Conservation (phyloP, 2,888 invertebrate genomes). For the Drosophila austrosaltans region DNA sequence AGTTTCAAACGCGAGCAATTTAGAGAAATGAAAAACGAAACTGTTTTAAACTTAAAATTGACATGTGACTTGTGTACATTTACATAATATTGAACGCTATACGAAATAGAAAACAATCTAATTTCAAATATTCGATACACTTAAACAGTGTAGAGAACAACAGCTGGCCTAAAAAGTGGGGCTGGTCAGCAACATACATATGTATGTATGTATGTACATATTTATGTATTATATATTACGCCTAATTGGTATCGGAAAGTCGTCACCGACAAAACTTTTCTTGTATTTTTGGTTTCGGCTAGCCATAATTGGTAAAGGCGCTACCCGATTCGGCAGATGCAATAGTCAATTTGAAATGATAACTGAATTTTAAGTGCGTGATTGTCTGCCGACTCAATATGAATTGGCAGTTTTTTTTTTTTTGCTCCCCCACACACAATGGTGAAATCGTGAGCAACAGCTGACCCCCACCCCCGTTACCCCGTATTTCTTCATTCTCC, state of each 20-base stretch:
- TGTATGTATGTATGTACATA: not conserved
- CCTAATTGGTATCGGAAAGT: not conserved
- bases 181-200: not conserved
- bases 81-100: too few relatives aligned
- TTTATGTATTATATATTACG: too few relatives aligned
- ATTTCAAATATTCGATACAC: too few relatives aligned
- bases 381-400: constrained; percentile 59
- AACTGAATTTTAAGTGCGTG: constrained; percentile 44
- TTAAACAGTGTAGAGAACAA: not conserved
- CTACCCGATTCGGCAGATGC: constrained; percentile 2
- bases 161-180: not conserved
- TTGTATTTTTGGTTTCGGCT: not conserved
- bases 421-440: constrained; percentile 28
- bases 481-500: constrained; percentile 15
- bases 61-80: too few relatives aligned
- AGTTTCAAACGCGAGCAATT: too few relatives aligned
- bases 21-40: too few relatives aligned
- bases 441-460: constrained; percentile 59
- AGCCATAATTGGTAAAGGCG: not conserved
- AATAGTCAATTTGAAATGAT: constrained; percentile 36
- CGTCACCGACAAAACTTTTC: not conserved
- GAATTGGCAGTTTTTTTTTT: constrained; percentile 64
- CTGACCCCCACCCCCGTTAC: constrained; percentile 21
- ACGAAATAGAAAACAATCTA: too few relatives aligned
- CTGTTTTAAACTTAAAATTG: too few relatives aligned